phyloP scores from a whole-genome alignment of 1,140 invertebrate genomes.

The Heliconius hermathena region DNA sequence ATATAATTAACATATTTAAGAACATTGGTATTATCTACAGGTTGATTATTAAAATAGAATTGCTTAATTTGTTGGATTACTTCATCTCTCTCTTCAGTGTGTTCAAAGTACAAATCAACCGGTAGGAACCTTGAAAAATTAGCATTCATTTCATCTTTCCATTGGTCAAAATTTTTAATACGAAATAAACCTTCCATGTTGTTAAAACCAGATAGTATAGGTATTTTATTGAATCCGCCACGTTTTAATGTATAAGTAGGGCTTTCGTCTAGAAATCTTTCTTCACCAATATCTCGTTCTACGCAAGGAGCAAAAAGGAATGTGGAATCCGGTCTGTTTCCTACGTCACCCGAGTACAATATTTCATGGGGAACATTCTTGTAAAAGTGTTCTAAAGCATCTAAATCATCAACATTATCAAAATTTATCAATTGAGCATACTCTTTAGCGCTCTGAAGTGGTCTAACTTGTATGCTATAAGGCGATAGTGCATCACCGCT shows the following conservation, averaged over 20 bases:
- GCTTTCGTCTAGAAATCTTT: conserved; percentile 53
- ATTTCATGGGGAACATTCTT: conserved; percentile 49
- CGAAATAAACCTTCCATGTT: conserved; percentile 44
- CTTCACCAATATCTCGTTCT: conserved; percentile 53
- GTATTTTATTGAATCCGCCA: conserved; percentile 54
- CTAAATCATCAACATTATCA: conserved; percentile 46
- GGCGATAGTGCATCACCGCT: conserved; percentile 50
- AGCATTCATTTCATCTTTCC: conserved; percentile 58
- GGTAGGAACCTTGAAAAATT: conserved; percentile 63
- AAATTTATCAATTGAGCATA: conserved; percentile 51
- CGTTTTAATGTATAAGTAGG: conserved; percentile 55
- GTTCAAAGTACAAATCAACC: conserved; percentile 52
- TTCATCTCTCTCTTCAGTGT: conserved; percentile 18
- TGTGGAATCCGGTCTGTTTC: conserved; percentile 38
- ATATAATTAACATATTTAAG: conserved; percentile 56
- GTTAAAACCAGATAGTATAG: conserved; percentile 58
- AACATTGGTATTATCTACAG: conserved; percentile 47
- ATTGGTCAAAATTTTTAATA: conserved; percentile 45
- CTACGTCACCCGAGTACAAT: conserved; percentile 37
- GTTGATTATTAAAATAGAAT: conserved; percentile 50
- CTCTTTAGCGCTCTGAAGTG: conserved; percentile 52
- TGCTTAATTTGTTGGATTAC: conserved; percentile 38
- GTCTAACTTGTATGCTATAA: conserved; percentile 52
- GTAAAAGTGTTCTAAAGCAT: conserved; percentile 58
- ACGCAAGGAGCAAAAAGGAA: conserved; percentile 59